phyloP scores from a whole-genome alignment of 1,140 invertebrate species.

The Microplitis mediator region DNA sequence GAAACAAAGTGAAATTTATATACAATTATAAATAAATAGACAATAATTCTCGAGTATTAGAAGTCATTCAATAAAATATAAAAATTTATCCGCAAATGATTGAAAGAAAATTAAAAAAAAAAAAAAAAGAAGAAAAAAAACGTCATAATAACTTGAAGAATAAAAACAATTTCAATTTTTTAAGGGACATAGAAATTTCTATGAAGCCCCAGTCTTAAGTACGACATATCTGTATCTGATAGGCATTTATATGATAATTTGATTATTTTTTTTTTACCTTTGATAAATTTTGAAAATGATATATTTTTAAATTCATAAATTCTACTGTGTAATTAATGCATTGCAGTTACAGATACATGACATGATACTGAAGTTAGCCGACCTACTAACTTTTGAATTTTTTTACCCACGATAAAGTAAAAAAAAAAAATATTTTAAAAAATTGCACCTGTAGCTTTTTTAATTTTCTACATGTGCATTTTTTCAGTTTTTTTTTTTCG shows the following conservation, averaged over 20 bases:
- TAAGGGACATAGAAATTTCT: slow-evolving; percentile 27
- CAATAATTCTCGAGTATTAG: slow-evolving; percentile 26
- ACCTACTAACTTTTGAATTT: too few relatives aligned
- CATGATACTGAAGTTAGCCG: neutral
- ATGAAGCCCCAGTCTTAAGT: slow-evolving; percentile 52
- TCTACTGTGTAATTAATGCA: slow-evolving; percentile 27
- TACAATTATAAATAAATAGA: slow-evolving; percentile 53
- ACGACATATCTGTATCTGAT: slow-evolving; percentile 51
- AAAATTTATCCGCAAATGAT: neutral
- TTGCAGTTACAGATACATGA: slow-evolving; percentile 51
- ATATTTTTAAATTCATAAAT: too few relatives aligned
- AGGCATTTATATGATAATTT: slow-evolving; percentile 35
- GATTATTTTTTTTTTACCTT: neutral
- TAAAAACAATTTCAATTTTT: neutral
- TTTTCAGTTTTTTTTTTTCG: too few relatives aligned
- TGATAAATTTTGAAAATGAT: neutral
- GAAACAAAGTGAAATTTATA: slow-evolving; percentile 49
- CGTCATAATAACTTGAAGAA: neutral
- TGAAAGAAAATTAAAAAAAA: too few relatives aligned
- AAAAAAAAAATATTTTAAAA: too few relatives aligned
- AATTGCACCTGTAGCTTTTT: too few relatives aligned
- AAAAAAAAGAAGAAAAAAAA: neutral
- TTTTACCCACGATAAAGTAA: too few relatives aligned
- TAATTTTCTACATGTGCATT: too few relatives aligned
- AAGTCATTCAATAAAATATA: neutral